Evolutionary conservation across 2,888 invertebrate genomes (phyloP).

Genomic region (Cataglyphis cursor): DNA sequence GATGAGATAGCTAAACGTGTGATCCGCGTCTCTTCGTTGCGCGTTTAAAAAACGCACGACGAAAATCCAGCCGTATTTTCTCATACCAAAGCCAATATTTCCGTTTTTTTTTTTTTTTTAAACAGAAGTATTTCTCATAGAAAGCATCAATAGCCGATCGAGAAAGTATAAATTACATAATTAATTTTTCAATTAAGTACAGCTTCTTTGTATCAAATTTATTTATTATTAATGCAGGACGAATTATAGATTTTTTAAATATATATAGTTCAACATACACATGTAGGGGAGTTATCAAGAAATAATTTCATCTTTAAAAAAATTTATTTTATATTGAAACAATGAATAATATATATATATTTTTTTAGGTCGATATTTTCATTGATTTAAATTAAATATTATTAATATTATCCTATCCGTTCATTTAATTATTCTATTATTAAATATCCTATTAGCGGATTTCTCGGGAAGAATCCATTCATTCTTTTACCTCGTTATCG

Average conservation of each 20-base stretch:
- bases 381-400: not conserved
- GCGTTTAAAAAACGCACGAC: not conserved
- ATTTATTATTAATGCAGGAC: not conserved
- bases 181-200: not conserved
- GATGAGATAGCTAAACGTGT: constrained; percentile 62
- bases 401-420: not conserved
- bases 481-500: constrained; percentile 5
- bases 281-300: not conserved
- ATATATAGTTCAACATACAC: not conserved
- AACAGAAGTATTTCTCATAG: constrained; percentile 20
- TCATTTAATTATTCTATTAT: not conserved
- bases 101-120: constrained; percentile 9
- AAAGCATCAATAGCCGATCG: constrained; percentile 27
- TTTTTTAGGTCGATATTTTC: not conserved
- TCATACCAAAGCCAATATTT: constrained; percentile 73
- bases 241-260: not conserved
- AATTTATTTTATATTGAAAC: not conserved
- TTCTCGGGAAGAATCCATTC: not conserved
- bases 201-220: not conserved
- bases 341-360: not conserved
- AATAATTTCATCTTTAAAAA: not conserved
- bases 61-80: constrained; percentile 17
- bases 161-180: constrained; percentile 11
- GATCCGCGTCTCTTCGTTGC: constrained; percentile 15
- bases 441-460: not conserved